A percentile compares a stretch with the other conserved stretches of the same genome.
Evolutionary conservation across 2,888 invertebrate genomes (phyloP).

Genomic region (Rhamphomyia laevipes): DNA sequence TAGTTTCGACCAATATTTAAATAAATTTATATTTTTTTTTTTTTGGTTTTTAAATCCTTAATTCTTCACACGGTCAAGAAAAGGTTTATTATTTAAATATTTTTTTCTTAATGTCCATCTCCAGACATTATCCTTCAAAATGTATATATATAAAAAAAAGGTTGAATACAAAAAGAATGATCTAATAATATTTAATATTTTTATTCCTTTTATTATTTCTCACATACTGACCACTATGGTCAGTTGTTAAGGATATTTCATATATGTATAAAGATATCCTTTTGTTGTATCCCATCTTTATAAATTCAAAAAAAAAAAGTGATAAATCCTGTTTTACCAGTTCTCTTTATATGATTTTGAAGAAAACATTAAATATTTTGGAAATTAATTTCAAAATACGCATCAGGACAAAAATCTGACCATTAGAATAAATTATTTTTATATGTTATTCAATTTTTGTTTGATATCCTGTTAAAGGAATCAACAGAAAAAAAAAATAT

Average conservation of each 20-base stretch:
- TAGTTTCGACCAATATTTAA: too few species aligned
- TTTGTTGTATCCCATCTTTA: background rate
- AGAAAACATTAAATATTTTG: background rate
- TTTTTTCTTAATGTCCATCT: too few species aligned
- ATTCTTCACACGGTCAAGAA: background rate
- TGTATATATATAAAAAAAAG: too few species aligned
- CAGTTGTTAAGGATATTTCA: background rate
- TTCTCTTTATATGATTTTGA: background rate
- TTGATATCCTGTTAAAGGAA: too few species aligned
- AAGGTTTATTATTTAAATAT: background rate
- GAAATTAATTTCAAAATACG: background rate
- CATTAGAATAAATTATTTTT: background rate
- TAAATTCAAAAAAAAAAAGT: background rate
- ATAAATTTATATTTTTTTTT: too few species aligned
- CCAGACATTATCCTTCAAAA: too few species aligned
- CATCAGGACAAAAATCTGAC: background rate
- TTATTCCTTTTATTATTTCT: background rate
- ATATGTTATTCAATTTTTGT: background rate
- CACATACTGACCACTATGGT: background rate
- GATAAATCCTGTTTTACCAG: background rate
- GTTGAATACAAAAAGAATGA: background rate
- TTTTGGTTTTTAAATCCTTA: background rate
- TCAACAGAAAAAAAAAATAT: background rate
- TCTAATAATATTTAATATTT: background rate
- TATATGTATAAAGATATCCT: too few species aligned